Evolutionary conservation across 2,888 invertebrate genomes (phyloP), one percentile per base, ranked within the genome.

Genomic region (Halictus ligatus): DNA sequence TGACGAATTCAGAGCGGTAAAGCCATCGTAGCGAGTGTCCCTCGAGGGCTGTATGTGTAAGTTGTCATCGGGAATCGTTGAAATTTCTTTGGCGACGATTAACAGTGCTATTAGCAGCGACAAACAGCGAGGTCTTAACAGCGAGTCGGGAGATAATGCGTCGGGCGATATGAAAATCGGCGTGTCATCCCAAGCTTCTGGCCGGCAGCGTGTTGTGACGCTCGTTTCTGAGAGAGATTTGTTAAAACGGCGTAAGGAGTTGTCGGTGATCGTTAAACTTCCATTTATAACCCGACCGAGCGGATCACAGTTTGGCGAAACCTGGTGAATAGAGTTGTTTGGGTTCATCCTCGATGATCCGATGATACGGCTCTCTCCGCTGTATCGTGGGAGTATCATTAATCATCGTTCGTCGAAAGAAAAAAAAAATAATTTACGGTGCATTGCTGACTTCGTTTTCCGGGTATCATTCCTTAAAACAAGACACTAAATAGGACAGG

Each of bases 361-460:
- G 91, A 92, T 92, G 93, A 93, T 92, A 92, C 89, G 89, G 90
- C 89, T 89, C 85, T 90, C 75, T 85, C 85, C 88, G 80, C 75
- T 82, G 89, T 43, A 89, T 89, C 89, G 88, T 84, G 82, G 86
- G 87, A 87, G 90, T 89, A 89, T 93, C 94, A 94, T 94, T 94
- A 94, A 94, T 94, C 94, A 93, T 88, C 85, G 87, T 89, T 89
- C 89, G 85, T 83, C 78, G 81, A 54, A 71, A 35, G 35, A 78
- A 80, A 89, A 87, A 87, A 29, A 77, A 90, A 87, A 88, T 46
- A 82, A 81, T 81, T 81, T 75, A 81, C 78, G 43, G 74, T 40
- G 29, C 48, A 75, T 75, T 64, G 78, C 83, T 58, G 80, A 76
- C 86, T 83, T 75, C 73, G 46, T 13, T 64, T 25, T 8, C 29